These are phyloP conservation scores for Odontocerum albicorne DNA, from an alignment of 2,888 invertebrate genomes.

Conservation along the genomic window DNA sequence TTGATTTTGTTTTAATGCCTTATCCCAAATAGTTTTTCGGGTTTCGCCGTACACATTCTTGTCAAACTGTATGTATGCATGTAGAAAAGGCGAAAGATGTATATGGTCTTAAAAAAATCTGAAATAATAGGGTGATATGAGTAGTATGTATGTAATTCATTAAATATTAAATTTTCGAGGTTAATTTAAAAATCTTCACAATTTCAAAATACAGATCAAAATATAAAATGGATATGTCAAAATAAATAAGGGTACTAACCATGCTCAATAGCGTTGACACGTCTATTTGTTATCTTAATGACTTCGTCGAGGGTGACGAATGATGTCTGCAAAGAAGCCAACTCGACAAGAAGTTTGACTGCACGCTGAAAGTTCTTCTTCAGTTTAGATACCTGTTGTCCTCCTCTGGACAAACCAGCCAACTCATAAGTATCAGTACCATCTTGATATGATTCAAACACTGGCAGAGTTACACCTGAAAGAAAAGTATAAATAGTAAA, in stretches of 20 bases:
- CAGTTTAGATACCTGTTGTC: constrained; percentile 93
- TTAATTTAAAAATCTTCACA: background rate
- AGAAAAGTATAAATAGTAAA: no score
- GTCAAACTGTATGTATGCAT: no score
- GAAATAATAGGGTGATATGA: no score
- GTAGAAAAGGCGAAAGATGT: no score
- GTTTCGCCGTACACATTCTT: no score
- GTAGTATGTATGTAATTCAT: no score
- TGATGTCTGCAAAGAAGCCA: constrained; percentile 97
- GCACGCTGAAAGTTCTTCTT: constrained; percentile 98
- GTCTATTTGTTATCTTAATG: constrained; percentile 97
- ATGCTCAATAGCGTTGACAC: constrained; percentile 99
- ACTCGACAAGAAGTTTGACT: constrained; percentile 91
- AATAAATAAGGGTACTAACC: constrained; percentile 53
- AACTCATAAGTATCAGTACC: constrained; percentile 96
- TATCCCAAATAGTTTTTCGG: no score
- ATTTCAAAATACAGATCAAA: background rate
- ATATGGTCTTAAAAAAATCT: no score
- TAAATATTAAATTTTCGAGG: background rate
- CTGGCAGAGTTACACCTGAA: constrained; percentile 90
- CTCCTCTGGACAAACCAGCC: constrained; percentile 95
- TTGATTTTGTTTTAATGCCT: no score
- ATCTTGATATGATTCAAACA: constrained; percentile 92
- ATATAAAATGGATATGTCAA: no score
- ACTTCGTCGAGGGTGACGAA: constrained; percentile 99